These are phyloP conservation scores for Spheniscus humboldti DNA, from an alignment of 2,797 vertebrate species.

Conservation along the genomic window DNA sequence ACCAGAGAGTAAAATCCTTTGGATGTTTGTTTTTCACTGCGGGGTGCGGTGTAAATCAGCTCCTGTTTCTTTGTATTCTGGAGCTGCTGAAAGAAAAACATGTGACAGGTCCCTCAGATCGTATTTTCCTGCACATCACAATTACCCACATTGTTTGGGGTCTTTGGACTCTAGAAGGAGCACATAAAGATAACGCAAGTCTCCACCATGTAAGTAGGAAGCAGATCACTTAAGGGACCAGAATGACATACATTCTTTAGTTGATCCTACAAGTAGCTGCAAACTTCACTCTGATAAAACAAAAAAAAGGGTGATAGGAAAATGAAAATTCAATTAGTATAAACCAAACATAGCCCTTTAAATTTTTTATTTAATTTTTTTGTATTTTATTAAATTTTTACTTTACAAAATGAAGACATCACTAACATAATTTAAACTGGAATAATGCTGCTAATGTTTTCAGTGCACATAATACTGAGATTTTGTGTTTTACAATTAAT, in stretches of 20 bases:
- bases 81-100: background rate
- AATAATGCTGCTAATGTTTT: background rate
- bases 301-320: background rate
- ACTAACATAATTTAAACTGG: background rate
- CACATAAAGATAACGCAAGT: background rate
- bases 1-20: background rate
- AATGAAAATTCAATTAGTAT: background rate
- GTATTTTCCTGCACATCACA: background rate
- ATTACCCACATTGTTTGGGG: background rate
- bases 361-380: background rate
- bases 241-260: background rate
- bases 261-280: background rate
- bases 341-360: background rate
- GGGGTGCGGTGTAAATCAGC: background rate
- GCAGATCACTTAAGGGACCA: background rate
- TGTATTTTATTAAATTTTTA: background rate
- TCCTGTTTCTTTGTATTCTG: background rate
- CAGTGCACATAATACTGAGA: background rate
- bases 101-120: background rate
- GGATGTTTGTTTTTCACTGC: background rate
- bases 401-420: background rate
- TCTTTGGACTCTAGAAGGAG: background rate
- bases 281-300: background rate
- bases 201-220: background rate
- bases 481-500: background rate